A percentile compares a stretch with the other conserved stretches of the same genome.
These are phyloP conservation scores for Syndactyla subalaris DNA, from an alignment of 2,797 vertebrate species.

Conservation along the genomic window DNA sequence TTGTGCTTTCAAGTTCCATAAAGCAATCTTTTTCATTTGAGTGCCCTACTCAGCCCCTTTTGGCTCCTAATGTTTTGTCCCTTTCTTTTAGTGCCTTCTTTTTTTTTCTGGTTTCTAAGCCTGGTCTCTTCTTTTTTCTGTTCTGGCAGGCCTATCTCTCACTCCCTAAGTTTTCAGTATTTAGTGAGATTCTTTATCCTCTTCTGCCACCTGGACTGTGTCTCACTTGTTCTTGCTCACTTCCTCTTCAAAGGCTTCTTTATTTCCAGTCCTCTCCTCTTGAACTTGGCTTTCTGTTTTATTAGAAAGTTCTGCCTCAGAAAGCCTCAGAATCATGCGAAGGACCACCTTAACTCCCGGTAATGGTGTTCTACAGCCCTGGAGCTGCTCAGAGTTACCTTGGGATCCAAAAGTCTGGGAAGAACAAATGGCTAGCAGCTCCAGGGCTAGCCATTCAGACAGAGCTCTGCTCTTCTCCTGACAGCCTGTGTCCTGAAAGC, in stretches of 20 bases:
- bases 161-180: conserved; percentile 1
- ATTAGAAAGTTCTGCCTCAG: background rate
- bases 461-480: background rate
- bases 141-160: background rate
- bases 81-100: background rate
- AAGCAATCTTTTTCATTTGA: background rate
- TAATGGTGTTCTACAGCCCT: background rate
- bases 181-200: conserved; percentile 9
- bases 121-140: background rate
- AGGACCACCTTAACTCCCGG: background rate
- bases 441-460: too few species aligned
- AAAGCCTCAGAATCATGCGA: background rate
- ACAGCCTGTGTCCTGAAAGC: background rate
- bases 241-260: background rate
- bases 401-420: background rate
- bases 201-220: background rate
- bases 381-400: background rate
- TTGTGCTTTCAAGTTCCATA: conserved; percentile 1
- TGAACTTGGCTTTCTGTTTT: background rate
- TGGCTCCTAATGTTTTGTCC: background rate
- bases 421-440: background rate
- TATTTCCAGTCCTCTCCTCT: background rate
- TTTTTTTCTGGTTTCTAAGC: background rate
- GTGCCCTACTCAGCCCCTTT: background rate
- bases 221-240: background rate